Evolutionary conservation across 2,797 vertebrate genomes (phyloP).

Genomic region (Paramormyrops hopkinsi): DNA sequence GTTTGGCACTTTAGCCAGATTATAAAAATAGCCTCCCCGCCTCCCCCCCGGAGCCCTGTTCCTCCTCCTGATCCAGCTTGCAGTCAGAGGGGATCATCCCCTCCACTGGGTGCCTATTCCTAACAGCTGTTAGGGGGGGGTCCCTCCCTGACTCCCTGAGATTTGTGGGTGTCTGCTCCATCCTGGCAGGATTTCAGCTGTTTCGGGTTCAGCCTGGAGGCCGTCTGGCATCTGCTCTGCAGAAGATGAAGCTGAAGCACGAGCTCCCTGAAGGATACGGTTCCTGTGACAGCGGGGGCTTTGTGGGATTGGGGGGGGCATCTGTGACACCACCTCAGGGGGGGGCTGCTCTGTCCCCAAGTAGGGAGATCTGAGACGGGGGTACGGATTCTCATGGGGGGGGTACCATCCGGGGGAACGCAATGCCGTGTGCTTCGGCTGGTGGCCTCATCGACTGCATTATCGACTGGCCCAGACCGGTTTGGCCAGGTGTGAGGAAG

Average conservation of each 20-base stretch:
- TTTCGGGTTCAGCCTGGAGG: constrained; percentile 3
- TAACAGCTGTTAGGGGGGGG: not conserved
- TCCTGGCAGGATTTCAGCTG: not conserved
- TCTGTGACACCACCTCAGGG: not conserved
- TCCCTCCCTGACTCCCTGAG: not conserved
- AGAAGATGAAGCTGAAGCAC: not conserved
- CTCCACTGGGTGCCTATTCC: not conserved
- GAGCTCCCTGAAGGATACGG: not conserved
- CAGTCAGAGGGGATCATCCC: not conserved
- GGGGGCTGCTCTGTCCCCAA: not conserved
- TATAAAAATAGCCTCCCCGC: not conserved
- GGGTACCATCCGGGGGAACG: not conserved
- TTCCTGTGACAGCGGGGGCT: not conserved
- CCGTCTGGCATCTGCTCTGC: not conserved
- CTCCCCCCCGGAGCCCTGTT: not conserved
- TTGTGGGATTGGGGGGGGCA: not conserved
- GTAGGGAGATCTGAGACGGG: not conserved
- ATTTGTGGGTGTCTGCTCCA: not conserved
- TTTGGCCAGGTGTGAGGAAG: not conserved
- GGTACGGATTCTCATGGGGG: not conserved
- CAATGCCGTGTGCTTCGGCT: too few relatives aligned
- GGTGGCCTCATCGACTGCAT: too few relatives aligned
- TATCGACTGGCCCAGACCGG: not conserved
- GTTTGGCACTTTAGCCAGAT: not conserved
- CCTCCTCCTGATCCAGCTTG: not conserved